phyloP scores from a whole-genome alignment of 2,797 vertebrate genomes.

The Aeoliscus strigatus region DNA sequence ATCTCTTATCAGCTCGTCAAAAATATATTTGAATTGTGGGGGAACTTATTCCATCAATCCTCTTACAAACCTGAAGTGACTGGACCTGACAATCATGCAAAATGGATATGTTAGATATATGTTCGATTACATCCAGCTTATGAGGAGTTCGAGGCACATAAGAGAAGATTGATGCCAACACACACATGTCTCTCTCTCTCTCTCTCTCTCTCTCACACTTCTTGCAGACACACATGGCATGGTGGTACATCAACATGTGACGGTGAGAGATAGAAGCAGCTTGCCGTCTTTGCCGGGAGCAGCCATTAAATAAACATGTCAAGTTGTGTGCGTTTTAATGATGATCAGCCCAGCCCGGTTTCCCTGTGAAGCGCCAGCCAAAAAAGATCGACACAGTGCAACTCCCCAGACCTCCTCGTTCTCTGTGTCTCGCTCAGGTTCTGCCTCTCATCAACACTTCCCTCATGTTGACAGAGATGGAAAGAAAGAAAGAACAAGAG shows the following conservation, averaged over 20 bases:
- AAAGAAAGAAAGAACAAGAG: constrained; percentile 65
- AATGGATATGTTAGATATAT: background rate
- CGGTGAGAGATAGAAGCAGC: constrained; percentile 72
- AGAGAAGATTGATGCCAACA: constrained; percentile 40
- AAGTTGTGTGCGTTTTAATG: constrained; percentile 75
- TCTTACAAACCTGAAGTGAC: constrained; percentile 33
- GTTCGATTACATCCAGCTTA: constrained; percentile 3
- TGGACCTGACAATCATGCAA: constrained; percentile 27
- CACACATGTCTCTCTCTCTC: constrained; percentile 11
- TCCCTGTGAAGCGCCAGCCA: constrained; percentile 71
- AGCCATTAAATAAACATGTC: constrained; percentile 79
- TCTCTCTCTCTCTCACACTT: constrained; percentile 7
- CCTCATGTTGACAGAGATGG: constrained; percentile 68
- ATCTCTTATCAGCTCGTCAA: too few relatives aligned
- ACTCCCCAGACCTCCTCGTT: constrained; percentile 69
- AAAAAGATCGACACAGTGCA: constrained; percentile 71
- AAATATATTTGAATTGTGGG: constrained; percentile 9
- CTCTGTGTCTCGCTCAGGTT: constrained; percentile 21
- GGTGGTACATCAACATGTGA: constrained; percentile 73
- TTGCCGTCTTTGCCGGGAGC: constrained; percentile 73
- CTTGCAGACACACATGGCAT: constrained; percentile 53
- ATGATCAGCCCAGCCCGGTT: constrained; percentile 70
- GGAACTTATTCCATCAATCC: constrained; percentile 34
- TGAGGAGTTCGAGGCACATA: constrained; percentile 38
- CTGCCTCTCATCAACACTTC: constrained; percentile 61